These are phyloP conservation scores for Acanthosepion esculentum DNA, from an alignment of 2,888 invertebrate species.

Conservation along the genomic window DNA sequence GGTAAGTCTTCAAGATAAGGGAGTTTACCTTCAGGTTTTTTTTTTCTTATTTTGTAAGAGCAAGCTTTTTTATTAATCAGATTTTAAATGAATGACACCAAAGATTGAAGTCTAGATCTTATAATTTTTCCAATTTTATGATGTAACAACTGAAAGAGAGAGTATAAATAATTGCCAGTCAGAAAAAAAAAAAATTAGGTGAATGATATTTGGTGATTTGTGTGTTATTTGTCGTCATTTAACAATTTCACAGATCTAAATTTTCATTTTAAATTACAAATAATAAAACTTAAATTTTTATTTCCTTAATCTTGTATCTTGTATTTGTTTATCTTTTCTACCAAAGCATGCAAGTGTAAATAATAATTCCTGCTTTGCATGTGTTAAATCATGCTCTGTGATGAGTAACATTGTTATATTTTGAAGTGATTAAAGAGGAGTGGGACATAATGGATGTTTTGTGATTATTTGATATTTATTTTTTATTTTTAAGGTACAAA, in stretches of 20 bases:
- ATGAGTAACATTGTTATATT: background rate
- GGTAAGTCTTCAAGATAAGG: background rate
- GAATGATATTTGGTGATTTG: background rate
- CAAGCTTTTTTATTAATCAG: background rate
- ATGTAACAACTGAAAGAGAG: background rate
- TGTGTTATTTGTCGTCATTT: background rate
- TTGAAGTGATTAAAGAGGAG: background rate
- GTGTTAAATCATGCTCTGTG: background rate
- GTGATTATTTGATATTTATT: background rate
- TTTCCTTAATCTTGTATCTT: background rate
- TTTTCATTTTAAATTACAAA: background rate
- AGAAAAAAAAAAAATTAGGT: background rate
- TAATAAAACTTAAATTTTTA: background rate
- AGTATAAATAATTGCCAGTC: background rate
- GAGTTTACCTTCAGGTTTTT: background rate
- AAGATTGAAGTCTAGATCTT: background rate
- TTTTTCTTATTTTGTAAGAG: background rate
- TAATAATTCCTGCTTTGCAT: background rate
- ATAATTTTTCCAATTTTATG: background rate
- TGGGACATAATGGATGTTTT: background rate
- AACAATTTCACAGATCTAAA: background rate
- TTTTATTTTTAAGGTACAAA: too few relatives aligned
- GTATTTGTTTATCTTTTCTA: background rate
- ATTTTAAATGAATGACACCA: background rate
- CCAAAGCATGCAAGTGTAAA: background rate